Conservation (phyloP, 2,113 vertebrate genomes). For the Melanostigma gelatinosum region DNA sequence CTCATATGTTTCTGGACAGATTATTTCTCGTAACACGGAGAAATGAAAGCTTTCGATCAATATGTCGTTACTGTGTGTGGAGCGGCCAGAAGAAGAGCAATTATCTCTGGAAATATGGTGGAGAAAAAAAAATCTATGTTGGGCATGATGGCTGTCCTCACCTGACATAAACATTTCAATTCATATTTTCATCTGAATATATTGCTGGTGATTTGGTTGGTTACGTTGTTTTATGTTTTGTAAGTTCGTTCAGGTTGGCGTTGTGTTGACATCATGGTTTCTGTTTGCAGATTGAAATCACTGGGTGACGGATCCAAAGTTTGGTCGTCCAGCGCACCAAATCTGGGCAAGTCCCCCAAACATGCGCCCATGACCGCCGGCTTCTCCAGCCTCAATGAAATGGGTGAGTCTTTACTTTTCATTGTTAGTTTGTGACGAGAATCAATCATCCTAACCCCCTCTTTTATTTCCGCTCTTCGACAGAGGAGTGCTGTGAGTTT, state of each 20-base stretch:
- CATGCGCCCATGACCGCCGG: slow-evolving; percentile 87
- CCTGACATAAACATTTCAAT: too few species aligned
- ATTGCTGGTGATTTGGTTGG: not conserved
- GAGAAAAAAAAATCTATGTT: not conserved
- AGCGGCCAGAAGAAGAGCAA: not conserved
- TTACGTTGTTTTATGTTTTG: not conserved
- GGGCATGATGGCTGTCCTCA: not conserved
- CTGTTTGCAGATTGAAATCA: slow-evolving; percentile 85
- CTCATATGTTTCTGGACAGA: slow-evolving; percentile 5
- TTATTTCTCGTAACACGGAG: not conserved
- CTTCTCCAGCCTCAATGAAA: slow-evolving; percentile 92
- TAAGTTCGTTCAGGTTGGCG: not conserved
- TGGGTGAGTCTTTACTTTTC: slow-evolving; percentile 83
- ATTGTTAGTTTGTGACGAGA: not conserved
- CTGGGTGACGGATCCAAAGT: slow-evolving; percentile 90
- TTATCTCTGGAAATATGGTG: not conserved
- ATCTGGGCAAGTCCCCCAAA: slow-evolving; percentile 92
- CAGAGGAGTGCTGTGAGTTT: slow-evolving; percentile 82
- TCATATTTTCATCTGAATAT: not conserved
- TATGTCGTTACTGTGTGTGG: slow-evolving; percentile 12
- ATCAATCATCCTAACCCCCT: not conserved
- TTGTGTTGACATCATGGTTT: not conserved
- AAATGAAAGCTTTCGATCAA: slow-evolving; percentile 22
- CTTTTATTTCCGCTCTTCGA: not conserved
- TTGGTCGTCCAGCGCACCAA: slow-evolving; percentile 92